These are phyloP conservation scores for Phrixothrix hirtus DNA, from an alignment of 2,888 invertebrate genomes.

Conservation along the genomic window DNA sequence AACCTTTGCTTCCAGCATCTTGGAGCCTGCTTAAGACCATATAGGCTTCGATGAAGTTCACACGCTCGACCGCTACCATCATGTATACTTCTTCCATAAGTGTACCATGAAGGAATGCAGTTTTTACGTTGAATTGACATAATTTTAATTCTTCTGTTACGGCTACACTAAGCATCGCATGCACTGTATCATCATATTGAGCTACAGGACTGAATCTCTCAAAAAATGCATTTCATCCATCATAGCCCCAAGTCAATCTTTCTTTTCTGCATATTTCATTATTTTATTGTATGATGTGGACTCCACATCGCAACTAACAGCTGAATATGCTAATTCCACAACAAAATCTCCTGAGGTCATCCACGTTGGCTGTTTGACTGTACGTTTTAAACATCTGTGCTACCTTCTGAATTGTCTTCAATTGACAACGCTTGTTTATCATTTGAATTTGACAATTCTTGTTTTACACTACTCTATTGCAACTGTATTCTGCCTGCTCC, in stretches of 20 bases:
- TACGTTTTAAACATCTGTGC: no score
- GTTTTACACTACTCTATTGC: no score
- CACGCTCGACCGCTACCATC: slow-evolving; percentile 42
- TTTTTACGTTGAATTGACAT: background rate
- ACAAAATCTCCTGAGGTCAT: no score
- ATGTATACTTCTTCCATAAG: slow-evolving; percentile 44
- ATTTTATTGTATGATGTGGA: background rate
- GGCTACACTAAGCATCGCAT: background rate
- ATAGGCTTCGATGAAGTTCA: slow-evolving; percentile 42
- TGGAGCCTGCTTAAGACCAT: slow-evolving; percentile 48
- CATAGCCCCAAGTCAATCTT: background rate
- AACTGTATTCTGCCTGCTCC: no score
- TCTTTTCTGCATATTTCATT: background rate
- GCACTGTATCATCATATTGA: background rate
- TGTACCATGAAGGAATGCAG: slow-evolving; percentile 5
- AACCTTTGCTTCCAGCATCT: no score
- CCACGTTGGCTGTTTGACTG: no score
- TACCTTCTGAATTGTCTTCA: no score
- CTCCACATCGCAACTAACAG: background rate
- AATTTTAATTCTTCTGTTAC: background rate
- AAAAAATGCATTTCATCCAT: background rate
- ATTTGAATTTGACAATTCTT: no score
- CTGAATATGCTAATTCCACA: no score
- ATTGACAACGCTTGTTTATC: no score
- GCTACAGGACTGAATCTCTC: background rate